phyloP scores from a whole-genome alignment of 2,888 invertebrate genomes.

The Synergus itoensis region DNA sequence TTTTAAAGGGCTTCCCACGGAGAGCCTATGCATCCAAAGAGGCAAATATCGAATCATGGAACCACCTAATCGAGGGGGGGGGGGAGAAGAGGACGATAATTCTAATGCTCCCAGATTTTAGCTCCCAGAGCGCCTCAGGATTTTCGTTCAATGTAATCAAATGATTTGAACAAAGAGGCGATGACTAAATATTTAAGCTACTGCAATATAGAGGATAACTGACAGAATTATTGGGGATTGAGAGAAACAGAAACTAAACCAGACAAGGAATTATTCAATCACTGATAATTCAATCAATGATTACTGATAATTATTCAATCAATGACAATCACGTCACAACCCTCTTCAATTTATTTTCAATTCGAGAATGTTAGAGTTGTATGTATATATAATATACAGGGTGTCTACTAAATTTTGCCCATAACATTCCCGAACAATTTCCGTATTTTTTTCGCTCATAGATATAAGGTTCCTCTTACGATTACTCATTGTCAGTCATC shows the following conservation, averaged over 20 bases:
- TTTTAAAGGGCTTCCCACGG: conserved; percentile 44
- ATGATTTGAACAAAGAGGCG: neutral
- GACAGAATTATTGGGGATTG: neutral
- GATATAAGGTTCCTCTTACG: too few relatives aligned
- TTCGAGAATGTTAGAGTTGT: too few relatives aligned
- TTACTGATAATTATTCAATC: too few relatives aligned
- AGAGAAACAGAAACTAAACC: neutral
- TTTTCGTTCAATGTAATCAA: neutral
- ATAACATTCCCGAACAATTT: too few relatives aligned
- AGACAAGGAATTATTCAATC: too few relatives aligned
- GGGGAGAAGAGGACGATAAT: neutral
- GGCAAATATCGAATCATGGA: conserved; percentile 3
- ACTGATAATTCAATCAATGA: too few relatives aligned
- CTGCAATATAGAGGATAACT: neutral
- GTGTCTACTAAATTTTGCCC: too few relatives aligned
- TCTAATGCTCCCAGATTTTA: neutral
- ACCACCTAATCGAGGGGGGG: conserved; percentile 5
- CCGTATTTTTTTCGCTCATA: too few relatives aligned
- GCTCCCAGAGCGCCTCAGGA: neutral
- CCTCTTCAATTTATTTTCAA: too few relatives aligned
- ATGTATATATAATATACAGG: too few relatives aligned
- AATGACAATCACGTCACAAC: too few relatives aligned
- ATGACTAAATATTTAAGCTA: conserved; percentile 12
- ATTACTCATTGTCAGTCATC: too few relatives aligned
- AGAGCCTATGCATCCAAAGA: conserved; percentile 12